Conservation (phyloP, 2,113 vertebrate genomes). For the Periophthalmodon schlosseri region DNA sequence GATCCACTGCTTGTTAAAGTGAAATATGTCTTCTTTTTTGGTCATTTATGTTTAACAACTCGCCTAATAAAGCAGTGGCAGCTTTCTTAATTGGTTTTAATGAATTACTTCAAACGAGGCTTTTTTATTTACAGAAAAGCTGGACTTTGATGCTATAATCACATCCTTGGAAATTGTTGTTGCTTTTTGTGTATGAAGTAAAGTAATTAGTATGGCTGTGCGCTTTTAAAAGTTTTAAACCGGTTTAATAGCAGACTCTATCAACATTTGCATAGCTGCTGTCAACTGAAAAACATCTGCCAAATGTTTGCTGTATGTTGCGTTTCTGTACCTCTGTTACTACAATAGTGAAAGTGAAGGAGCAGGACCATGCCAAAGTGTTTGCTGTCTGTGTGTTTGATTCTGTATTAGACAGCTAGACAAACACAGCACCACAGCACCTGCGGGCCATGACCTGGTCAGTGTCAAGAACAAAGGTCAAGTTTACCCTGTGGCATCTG, state of each 20-base stretch:
- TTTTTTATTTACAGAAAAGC: not conserved
- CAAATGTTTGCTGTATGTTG: not conserved
- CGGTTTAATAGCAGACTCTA: no score
- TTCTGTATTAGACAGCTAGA: not conserved
- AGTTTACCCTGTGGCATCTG: constrained; percentile 34
- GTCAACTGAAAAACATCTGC: no score
- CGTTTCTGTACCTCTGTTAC: not conserved
- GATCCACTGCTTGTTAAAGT: no score
- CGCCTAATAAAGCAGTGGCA: constrained; percentile 1
- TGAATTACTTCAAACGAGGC: no score
- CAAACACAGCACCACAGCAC: not conserved
- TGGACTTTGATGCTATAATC: not conserved
- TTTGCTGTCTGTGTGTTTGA: not conserved
- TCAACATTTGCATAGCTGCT: no score
- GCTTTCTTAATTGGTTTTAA: not conserved
- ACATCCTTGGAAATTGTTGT: not conserved
- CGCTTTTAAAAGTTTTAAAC: not conserved
- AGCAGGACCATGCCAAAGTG: not conserved
- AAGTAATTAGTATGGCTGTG: not conserved
- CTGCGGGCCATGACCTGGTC: constrained; percentile 40
- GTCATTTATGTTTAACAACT: constrained; percentile 4
- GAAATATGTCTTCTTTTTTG: not conserved
- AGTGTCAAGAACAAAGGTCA: constrained; percentile 30
- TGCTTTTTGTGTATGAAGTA: not conserved
- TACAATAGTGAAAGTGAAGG: not conserved